phyloP scores from a whole-genome alignment of 1,140 invertebrate species.

The Gryllus bimaculatus region DNA sequence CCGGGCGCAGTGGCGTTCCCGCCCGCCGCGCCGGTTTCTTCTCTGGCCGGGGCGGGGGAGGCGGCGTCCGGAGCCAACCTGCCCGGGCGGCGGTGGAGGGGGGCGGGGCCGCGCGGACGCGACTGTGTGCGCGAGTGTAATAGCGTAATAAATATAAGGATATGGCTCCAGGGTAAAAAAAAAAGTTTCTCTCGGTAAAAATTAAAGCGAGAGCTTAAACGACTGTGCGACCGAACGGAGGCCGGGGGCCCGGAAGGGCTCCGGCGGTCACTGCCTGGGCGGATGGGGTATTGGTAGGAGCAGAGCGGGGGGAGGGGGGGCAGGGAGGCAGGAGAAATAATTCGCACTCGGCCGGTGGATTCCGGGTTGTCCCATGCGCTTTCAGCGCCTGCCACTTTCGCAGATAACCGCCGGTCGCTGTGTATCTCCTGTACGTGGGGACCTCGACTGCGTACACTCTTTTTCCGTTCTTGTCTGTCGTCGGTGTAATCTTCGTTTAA shows the following conservation, averaged over 20 bases:
- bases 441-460: no score
- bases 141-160: slow-evolving; percentile 5
- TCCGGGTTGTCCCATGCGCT: background rate
- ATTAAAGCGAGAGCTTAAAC: background rate
- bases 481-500: no score
- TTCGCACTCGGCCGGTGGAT: background rate
- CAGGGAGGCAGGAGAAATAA: background rate
- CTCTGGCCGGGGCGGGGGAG: no score
- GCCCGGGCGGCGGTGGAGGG: background rate
- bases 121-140: background rate
- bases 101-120: no score
- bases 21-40: no score
- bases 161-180: background rate
- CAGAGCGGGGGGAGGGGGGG: background rate
- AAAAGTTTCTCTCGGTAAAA: background rate
- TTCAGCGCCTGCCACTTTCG: background rate
- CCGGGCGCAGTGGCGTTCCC: background rate
- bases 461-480: no score
- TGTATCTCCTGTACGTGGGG: no score
- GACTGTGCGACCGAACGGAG: background rate
- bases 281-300: background rate
- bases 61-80: background rate
- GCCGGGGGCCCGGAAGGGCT: no score
- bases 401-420: no score
- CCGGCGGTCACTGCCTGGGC: no score